A percentile compares a stretch with the other conserved stretches of the same genome.
Conservation (phyloP, 2,113 vertebrate species). For the Micromys minutus region DNA sequence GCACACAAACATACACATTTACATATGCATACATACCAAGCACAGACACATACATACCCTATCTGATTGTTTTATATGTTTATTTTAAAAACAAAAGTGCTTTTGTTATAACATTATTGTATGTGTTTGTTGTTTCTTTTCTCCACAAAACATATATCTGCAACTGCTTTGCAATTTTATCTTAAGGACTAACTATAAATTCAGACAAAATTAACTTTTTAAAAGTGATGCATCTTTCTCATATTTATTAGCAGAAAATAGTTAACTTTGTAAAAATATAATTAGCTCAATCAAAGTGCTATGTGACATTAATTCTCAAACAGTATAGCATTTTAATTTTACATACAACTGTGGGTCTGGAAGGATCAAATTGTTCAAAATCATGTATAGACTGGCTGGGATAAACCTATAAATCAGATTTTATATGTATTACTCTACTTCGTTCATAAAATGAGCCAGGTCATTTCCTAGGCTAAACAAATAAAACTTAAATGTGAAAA, state of each 20-base stretch:
- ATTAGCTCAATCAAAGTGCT: neutral
- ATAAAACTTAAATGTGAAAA: neutral
- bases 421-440: neutral
- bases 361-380: neutral
- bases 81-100: neutral
- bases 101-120: neutral
- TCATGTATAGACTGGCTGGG: neutral
- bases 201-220: neutral
- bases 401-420: neutral
- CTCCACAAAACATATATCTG: neutral
- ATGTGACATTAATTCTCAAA: constrained; percentile 23
- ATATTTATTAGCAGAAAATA: neutral
- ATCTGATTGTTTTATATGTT: neutral
- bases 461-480: neutral
- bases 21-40: neutral
- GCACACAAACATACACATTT: neutral
- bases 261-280: neutral
- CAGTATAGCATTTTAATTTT: neutral
- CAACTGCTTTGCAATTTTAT: constrained; percentile 23
- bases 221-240: neutral
- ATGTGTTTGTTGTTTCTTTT: neutral
- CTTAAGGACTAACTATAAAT: neutral
- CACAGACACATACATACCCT: neutral
- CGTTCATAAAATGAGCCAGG: neutral
- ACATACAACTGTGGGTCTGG: neutral